Evolutionary conservation across 2,797 vertebrate species (phyloP), one percentile per base, ranked within the genome.

Genomic region (Eleutherodactylus coqui): DNA sequence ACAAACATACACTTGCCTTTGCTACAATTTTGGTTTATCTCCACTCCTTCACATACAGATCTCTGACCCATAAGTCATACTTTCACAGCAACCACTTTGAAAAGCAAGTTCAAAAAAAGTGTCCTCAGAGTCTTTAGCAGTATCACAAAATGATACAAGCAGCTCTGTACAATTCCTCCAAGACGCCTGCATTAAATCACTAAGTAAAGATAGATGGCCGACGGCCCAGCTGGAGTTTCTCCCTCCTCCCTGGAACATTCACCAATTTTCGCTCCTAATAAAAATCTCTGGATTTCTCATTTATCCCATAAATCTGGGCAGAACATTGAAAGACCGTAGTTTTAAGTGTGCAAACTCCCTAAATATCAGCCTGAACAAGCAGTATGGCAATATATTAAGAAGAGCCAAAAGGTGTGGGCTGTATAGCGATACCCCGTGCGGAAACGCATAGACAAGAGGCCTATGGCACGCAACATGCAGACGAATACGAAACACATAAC

Each of bases 211-310:
- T 21, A 41, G 2, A 70, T 70, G 67, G 67, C 67, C 36, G 21
- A 27, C 9, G 13, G 67, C 67, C 67, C 67, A 70, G 67, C 67
- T 41, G 67, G 67, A 70, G 67, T 43, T 21, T 76, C 60, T 85
- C 83, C 83, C 47, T 32, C 58, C 45, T 49, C 17, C 70, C 75
- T 70, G 83, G 83, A 78, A 69, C 47, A 43, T 32, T 85, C 27
- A 79, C 62, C 38, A 64, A 36, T 85, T 85, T 85, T 76, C 75
- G 45, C 72, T 79, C 83, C 75, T 85, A 85, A 85, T 85, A 85
- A 85, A 85, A 64, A 85, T 45, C 32, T 78, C 83, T 78, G 83
- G 62, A 79, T 69, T 78, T 85, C 75, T 85, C 62, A 70, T 70
- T 70, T 70, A 41, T 70, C 21, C 67, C 36, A 43, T 70, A 70